Evolutionary conservation across 1,140 invertebrate genomes (phyloP).

Genomic region (Coptotermes formosanus): DNA sequence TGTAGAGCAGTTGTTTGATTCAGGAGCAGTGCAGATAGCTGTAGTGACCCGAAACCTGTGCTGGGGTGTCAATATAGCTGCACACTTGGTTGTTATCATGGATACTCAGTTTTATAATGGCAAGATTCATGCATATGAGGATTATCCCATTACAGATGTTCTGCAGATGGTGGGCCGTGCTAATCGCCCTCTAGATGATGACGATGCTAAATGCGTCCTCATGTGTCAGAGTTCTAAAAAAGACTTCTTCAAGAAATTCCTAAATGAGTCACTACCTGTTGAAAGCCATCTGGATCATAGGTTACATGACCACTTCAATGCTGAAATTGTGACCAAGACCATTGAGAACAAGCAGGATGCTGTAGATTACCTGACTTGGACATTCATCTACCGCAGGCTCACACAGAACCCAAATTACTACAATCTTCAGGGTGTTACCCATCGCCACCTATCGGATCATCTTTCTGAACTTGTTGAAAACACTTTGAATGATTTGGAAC

Average conservation of each 20-base stretch:
- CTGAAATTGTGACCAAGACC: slow-evolving; percentile 99
- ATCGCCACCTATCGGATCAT: slow-evolving; percentile 97
- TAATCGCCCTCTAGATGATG: slow-evolving; percentile 85
- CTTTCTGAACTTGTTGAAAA: slow-evolving; percentile 97
- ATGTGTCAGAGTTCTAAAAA: slow-evolving; percentile 98
- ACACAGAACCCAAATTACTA: slow-evolving; percentile 99
- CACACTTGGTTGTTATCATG: slow-evolving; percentile 94
- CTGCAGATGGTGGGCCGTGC: slow-evolving; percentile 96
- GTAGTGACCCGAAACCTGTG: slow-evolving; percentile 90
- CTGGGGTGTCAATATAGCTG: slow-evolving; percentile 85
- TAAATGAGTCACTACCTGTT: slow-evolving; percentile 96
- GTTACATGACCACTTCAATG: slow-evolving; percentile 99
- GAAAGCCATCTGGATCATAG: slow-evolving; percentile 96
- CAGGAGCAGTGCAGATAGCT: slow-evolving; percentile 90
- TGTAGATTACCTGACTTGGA: slow-evolving; percentile 99
- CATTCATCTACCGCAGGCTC: slow-evolving; percentile 93
- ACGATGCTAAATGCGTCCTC: slow-evolving; percentile 94
- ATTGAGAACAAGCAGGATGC: slow-evolving; percentile 99
- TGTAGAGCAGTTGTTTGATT: slow-evolving; percentile 90
- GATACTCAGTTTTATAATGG: slow-evolving; percentile 98
- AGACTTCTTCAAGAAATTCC: slow-evolving; percentile 98
- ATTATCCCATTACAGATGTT: slow-evolving; percentile 96
- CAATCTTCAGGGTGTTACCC: slow-evolving; percentile 94
- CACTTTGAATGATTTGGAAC: slow-evolving; percentile 92
- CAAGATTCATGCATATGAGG: slow-evolving; percentile 89